A percentile compares a stretch with the other conserved stretches of the same genome.
Evolutionary conservation across 2,113 vertebrate genomes (phyloP).

Genomic region (Microtus pennsylvanicus): DNA sequence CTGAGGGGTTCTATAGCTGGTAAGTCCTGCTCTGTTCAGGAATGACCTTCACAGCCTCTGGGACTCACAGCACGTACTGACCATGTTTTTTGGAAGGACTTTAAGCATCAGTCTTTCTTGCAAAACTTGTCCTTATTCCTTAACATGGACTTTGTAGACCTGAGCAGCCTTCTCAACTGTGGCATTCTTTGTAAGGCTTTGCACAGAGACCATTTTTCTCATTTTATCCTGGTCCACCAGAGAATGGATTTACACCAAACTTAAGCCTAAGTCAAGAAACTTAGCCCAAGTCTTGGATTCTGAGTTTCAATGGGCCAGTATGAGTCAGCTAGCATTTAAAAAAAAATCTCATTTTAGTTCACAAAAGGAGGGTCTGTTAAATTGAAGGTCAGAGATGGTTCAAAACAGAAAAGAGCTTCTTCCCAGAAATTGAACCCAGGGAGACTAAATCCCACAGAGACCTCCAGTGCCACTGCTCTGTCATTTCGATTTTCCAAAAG

Average conservation of each 20-base stretch:
- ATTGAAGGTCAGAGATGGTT: neutral
- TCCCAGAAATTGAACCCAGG: neutral
- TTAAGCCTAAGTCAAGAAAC: neutral
- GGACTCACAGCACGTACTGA: neutral
- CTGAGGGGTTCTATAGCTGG: neutral
- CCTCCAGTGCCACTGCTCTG: neutral
- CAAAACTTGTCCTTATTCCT: neutral
- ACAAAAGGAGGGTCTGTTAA: neutral
- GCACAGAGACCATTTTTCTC: neutral
- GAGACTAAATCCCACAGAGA: neutral
- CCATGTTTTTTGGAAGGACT: neutral
- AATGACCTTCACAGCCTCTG: neutral
- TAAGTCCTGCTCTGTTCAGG: neutral
- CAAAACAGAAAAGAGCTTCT: neutral
- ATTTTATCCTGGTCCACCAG: neutral
- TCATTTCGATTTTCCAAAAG: slow-evolving; percentile 5
- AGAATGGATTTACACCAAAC: neutral
- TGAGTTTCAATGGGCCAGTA: neutral
- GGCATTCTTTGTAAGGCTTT: neutral
- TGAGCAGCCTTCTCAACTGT: neutral
- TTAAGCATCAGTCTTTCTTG: neutral
- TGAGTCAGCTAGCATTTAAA: neutral
- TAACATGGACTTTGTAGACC: neutral
- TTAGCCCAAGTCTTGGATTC: neutral
- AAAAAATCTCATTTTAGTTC: slow-evolving; percentile 36